A percentile compares a stretch with the other conserved stretches of the same genome.
phyloP scores from a whole-genome alignment of 2,113 vertebrate genomes.

The Halichoeres trimaculatus region DNA sequence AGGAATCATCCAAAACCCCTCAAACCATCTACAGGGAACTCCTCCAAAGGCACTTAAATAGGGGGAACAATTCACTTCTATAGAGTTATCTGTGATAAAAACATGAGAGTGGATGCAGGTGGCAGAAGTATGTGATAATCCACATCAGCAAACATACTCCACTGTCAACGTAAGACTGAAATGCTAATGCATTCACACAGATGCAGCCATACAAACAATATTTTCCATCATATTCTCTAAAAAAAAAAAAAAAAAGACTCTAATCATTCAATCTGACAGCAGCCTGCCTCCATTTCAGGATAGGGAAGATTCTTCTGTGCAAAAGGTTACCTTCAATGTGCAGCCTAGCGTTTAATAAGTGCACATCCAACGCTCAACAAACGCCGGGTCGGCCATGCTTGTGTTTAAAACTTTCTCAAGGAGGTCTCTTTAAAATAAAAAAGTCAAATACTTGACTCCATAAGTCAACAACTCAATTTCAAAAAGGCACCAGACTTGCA shows the following conservation, averaged over 20 bases:
- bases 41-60: slow-evolving; percentile 82
- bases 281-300: slow-evolving; percentile 60
- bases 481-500: slow-evolving; percentile 83
- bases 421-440: slow-evolving; percentile 38
- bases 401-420: slow-evolving; percentile 32
- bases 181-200: slow-evolving; percentile 62
- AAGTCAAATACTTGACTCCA: slow-evolving; percentile 65
- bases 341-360: slow-evolving; percentile 57
- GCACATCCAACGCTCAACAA: slow-evolving; percentile 54
- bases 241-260: slow-evolving; percentile 23
- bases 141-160: slow-evolving; percentile 52
- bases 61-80: slow-evolving; percentile 26
- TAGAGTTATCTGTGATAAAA: slow-evolving; percentile 27
- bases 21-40: slow-evolving; percentile 60
- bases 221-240: slow-evolving; percentile 29
- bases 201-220: slow-evolving; percentile 48
- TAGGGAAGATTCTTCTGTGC: slow-evolving; percentile 78
- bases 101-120: slow-evolving; percentile 43
- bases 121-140: slow-evolving; percentile 51
- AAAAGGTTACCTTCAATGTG: slow-evolving; percentile 72
- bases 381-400: slow-evolving; percentile 27
- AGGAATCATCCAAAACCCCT: slow-evolving; percentile 51
- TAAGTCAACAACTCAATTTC: slow-evolving; percentile 59
- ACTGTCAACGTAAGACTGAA: slow-evolving; percentile 58
- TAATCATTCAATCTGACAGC: slow-evolving; percentile 57